These are phyloP conservation scores for Drosophila yooni DNA, from an alignment of 2,888 invertebrate genomes.

Conservation along the genomic window DNA sequence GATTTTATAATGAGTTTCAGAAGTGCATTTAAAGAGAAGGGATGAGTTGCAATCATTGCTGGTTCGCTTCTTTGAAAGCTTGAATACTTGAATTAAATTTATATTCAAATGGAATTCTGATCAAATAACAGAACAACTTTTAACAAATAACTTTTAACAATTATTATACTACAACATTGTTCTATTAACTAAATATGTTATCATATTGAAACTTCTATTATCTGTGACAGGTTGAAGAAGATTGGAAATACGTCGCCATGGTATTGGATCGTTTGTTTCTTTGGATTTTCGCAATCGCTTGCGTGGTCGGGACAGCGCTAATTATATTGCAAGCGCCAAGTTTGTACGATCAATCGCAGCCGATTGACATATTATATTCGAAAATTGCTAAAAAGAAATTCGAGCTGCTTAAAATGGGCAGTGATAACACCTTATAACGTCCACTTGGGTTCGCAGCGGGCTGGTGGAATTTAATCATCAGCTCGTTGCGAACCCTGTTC, in stretches of 20 bases:
- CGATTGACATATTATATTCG: slow-evolving; percentile 95
- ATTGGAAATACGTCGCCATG: slow-evolving; percentile 99
- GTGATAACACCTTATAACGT: slow-evolving; percentile 86
- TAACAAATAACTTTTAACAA: background rate
- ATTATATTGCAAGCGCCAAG: slow-evolving; percentile 96
- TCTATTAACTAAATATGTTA: background rate
- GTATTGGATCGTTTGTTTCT: slow-evolving; percentile 98
- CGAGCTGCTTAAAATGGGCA: slow-evolving; percentile 94
- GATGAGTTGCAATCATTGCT: slow-evolving; percentile 9
- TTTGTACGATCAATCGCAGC: slow-evolving; percentile 94
- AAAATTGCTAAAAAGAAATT: slow-evolving; percentile 96
- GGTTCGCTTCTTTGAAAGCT: background rate
- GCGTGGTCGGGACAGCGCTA: slow-evolving; percentile 94
- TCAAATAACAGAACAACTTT: background rate
- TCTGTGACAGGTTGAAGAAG: slow-evolving; percentile 93
- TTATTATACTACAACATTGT: background rate
- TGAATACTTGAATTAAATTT: slow-evolving; percentile 11
- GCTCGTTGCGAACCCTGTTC: slow-evolving; percentile 89
- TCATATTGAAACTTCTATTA: background rate
- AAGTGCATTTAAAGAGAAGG: background rate
- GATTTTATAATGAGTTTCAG: slow-evolving; percentile 41
- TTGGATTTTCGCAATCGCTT: slow-evolving; percentile 97
- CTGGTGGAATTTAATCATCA: slow-evolving; percentile 89
- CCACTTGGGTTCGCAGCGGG: slow-evolving; percentile 86
- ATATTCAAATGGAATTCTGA: background rate